These are phyloP conservation scores for Cheilosia soror DNA, from an alignment of 2,888 invertebrate genomes.

Conservation along the genomic window DNA sequence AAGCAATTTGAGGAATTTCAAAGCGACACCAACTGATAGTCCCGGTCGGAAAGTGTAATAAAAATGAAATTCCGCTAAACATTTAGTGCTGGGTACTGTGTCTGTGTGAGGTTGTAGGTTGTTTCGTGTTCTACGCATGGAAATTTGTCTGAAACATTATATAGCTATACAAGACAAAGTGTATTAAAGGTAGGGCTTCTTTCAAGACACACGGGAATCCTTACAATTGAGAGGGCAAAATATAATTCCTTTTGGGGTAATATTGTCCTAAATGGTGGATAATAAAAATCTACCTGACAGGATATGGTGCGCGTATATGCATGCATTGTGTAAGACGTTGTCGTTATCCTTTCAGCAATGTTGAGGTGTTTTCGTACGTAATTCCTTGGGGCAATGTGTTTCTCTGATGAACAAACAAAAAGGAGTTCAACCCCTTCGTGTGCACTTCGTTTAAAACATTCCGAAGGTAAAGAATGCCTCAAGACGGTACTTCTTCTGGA, in stretches of 20 bases:
- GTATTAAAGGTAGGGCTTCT: slow-evolving; percentile 64
- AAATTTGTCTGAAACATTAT: slow-evolving; percentile 60
- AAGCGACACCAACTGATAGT: slow-evolving; percentile 15
- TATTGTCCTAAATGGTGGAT: slow-evolving; percentile 69
- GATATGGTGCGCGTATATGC: slow-evolving; percentile 33
- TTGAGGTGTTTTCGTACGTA: slow-evolving; percentile 29
- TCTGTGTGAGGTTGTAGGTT: not conserved
- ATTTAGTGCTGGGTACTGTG: not conserved
- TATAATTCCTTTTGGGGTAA: slow-evolving; percentile 71
- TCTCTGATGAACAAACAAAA: slow-evolving; percentile 5
- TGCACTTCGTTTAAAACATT: slow-evolving; percentile 34
- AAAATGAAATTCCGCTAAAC: slow-evolving; percentile 50
- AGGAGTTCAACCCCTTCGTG: slow-evolving; percentile 47
- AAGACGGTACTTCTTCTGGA: slow-evolving; percentile 43
- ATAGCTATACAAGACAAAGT: slow-evolving; percentile 25
- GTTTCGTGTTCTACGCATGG: not conserved
- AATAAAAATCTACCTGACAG: slow-evolving; percentile 63
- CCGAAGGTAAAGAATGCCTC: slow-evolving; percentile 20
- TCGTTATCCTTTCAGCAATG: slow-evolving; percentile 6
- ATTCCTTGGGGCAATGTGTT: slow-evolving; percentile 23
- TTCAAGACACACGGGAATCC: slow-evolving; percentile 64
- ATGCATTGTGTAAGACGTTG: slow-evolving; percentile 12
- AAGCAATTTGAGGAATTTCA: slow-evolving; percentile 45
- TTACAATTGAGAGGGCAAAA: slow-evolving; percentile 67
- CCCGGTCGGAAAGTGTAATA: slow-evolving; percentile 41